Conservation (phyloP, 1,140 invertebrate species). For the Heliothis subflexa region DNA sequence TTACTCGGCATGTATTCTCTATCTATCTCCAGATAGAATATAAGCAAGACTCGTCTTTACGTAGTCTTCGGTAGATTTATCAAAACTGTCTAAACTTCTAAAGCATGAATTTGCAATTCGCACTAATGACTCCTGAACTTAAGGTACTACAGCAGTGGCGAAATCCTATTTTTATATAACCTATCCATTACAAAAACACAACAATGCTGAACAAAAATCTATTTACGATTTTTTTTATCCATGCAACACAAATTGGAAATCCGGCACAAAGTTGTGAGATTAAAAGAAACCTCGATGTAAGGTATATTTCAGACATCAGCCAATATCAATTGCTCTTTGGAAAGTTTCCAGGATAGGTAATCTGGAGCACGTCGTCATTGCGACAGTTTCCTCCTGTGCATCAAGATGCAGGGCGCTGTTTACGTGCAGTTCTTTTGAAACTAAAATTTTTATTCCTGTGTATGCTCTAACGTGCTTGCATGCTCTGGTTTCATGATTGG, state of each 20-base stretch:
- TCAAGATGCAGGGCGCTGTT: not conserved
- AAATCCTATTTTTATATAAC: too few relatives aligned
- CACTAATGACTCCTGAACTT: too few relatives aligned
- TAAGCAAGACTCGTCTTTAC: too few relatives aligned
- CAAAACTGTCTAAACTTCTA: too few relatives aligned
- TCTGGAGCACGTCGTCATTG: constrained; percentile 45
- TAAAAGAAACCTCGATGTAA: constrained; percentile 47
- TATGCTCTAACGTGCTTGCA: constrained; percentile 7
- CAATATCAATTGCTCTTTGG: constrained; percentile 63
- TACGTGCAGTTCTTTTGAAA: not conserved
- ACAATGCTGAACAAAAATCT: not conserved
- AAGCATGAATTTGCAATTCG: too few relatives aligned
- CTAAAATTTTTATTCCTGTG: constrained; percentile 9
- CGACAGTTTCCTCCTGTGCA: constrained; percentile 35
- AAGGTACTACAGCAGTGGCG: too few relatives aligned
- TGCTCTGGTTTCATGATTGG: not conserved
- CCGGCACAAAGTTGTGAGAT: constrained; percentile 2
- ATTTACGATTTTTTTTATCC: too few relatives aligned
- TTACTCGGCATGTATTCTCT: not conserved
- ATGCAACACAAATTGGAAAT: constrained; percentile 14
- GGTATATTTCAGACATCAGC: constrained; percentile 42
- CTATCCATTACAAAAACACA: too few relatives aligned
- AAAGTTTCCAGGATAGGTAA: constrained; percentile 62
- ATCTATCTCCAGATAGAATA: too few relatives aligned
- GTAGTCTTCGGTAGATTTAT: too few relatives aligned